These are phyloP conservation scores for Himalopsyche phryganea DNA, from an alignment of 1,140 invertebrate genomes.

Conservation along the genomic window DNA sequence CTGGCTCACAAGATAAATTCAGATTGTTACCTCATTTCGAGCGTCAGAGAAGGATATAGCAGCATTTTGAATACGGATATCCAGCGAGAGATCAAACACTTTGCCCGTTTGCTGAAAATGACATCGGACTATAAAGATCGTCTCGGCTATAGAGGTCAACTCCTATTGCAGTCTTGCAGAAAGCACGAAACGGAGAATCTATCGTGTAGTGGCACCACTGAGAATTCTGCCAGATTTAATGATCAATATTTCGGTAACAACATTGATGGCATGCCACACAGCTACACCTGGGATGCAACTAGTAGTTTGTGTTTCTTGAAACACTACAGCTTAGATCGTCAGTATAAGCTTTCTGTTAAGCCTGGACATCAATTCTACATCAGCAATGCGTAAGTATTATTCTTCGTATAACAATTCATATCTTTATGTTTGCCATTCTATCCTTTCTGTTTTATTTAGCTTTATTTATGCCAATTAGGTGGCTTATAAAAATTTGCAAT, in stretches of 20 bases:
- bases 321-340: constrained; percentile 58
- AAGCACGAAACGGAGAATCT: constrained; percentile 1
- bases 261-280: constrained; percentile 34
- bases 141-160: constrained; percentile 60
- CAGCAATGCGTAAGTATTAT: constrained; percentile 45
- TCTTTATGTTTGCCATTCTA: no score
- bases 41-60: constrained; percentile 59
- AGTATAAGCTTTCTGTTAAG: constrained; percentile 61
- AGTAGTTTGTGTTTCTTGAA: constrained; percentile 63
- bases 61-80: constrained; percentile 60
- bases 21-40: constrained; percentile 62
- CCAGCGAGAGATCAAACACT: constrained; percentile 57
- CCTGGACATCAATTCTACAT: constrained; percentile 57
- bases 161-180: constrained; percentile 50
- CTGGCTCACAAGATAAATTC: constrained; percentile 60
- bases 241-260: constrained; percentile 19
- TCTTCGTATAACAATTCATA: no score
- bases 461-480: no score
- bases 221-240: background rate
- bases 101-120: constrained; percentile 61
- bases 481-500: no score
- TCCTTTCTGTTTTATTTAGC: no score
- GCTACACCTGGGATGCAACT: constrained; percentile 62
- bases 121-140: constrained; percentile 62
- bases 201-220: background rate